Percentiles rank a stretch among this genome's conserved stretches.
Evolutionary conservation across 2,113 vertebrate genomes (phyloP).

Genomic region (Dipodomys stephensi): DNA sequence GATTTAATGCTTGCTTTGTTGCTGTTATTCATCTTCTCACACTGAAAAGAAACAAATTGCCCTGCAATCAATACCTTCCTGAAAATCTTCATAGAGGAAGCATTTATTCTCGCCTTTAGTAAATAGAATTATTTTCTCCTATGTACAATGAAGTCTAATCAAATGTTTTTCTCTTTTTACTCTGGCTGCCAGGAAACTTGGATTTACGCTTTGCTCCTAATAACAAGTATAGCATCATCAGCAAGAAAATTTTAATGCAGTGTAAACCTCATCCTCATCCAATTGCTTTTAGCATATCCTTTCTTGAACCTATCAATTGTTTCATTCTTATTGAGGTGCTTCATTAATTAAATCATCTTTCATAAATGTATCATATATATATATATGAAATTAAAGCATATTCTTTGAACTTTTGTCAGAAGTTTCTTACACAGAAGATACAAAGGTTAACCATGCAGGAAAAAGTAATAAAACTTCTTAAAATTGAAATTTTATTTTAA

Average conservation of each 20-base stretch:
- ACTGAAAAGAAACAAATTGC: neutral
- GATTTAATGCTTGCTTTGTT: neutral
- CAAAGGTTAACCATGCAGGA: neutral
- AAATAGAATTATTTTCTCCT: neutral
- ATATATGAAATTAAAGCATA: neutral
- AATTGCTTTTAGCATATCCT: neutral
- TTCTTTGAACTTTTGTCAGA: neutral
- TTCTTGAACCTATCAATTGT: neutral
- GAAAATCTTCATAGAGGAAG: neutral
- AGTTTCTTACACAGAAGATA: neutral
- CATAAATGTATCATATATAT: neutral
- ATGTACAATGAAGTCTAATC: neutral
- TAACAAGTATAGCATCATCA: neutral
- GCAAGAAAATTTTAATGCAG: neutral
- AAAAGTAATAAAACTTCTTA: neutral
- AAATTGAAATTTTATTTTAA: neutral
- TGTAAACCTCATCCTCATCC: neutral
- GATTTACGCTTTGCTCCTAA: neutral
- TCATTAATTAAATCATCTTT: neutral
- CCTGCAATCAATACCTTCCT: neutral
- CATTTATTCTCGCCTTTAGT: neutral
- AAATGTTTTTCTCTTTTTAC: neutral
- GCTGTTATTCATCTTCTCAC: neutral
- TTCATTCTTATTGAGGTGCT: neutral
- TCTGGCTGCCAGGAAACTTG: neutral